phyloP scores from a whole-genome alignment of 2,113 vertebrate species.

The Puffinus mauretanicus region DNA sequence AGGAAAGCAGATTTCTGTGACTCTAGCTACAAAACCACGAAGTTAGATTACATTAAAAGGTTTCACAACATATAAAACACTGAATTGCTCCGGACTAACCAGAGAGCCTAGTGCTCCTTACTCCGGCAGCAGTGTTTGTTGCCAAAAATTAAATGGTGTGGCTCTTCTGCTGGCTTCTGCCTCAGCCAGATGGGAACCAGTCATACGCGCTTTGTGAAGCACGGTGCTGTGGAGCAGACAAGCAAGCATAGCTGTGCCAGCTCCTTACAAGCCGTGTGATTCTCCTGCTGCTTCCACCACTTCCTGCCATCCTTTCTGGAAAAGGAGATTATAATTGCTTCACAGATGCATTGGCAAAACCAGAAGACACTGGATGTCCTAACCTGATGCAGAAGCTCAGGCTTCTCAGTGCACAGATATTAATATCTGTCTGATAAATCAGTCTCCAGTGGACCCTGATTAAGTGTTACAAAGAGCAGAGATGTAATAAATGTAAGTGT shows the following conservation, averaged over 20 bases:
- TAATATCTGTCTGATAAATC: neutral
- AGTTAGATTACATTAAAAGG: neutral
- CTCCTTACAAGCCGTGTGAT: neutral
- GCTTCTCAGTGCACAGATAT: neutral
- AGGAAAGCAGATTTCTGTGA: neutral
- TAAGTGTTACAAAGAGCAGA: neutral
- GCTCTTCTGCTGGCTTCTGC: neutral
- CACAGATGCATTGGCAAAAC: neutral
- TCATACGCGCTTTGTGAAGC: neutral
- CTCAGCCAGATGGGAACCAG: neutral
- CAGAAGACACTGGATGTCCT: neutral
- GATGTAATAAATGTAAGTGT: neutral
- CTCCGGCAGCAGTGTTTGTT: neutral
- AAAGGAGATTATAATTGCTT: neutral
- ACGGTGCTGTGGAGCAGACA: rapidly evolving
- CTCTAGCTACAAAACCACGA: neutral
- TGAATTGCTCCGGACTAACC: neutral
- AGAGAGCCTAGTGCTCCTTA: neutral
- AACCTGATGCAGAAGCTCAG: neutral
- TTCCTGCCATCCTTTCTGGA: neutral
- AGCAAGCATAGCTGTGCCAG: neutral
- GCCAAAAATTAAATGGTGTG: neutral
- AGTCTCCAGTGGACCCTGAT: neutral
- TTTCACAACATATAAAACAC: neutral
- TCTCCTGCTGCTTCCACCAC: neutral